Percentiles rank a stretch among this genome's conserved stretches.
These are phyloP conservation scores for Anastrepha obliqua DNA, from an alignment of 1,140 invertebrate genomes.

Conservation along the genomic window DNA sequence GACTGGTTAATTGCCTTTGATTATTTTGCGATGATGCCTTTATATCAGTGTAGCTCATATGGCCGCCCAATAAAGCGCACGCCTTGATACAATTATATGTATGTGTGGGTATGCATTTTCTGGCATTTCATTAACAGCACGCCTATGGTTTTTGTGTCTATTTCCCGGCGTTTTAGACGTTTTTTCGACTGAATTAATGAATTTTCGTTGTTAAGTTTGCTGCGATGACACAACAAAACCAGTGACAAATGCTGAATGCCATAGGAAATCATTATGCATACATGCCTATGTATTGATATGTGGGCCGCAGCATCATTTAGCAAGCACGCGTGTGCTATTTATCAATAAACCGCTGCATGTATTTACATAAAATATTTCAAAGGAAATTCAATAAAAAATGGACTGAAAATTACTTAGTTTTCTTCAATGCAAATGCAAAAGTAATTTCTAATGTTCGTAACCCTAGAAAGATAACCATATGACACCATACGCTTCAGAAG, in stretches of 20 bases:
- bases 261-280: not conserved
- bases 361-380: not conserved
- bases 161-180: not conserved
- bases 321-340: not conserved
- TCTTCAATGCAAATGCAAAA: no score
- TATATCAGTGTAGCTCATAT: not conserved
- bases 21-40: not conserved
- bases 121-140: not conserved
- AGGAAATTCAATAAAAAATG: not conserved
- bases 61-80: not conserved
- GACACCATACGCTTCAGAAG: no score
- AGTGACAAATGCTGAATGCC: not conserved
- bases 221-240: not conserved
- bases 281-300: not conserved
- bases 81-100: not conserved
- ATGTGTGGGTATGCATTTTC: not conserved
- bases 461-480: no score
- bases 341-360: not conserved
- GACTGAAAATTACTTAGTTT: no score
- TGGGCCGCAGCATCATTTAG: not conserved
- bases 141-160: not conserved
- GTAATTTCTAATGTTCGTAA: no score
- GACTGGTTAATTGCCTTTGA: not conserved
- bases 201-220: constrained; percentile 23
- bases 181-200: constrained; percentile 20